phyloP scores from a whole-genome alignment of 2,888 invertebrate species.

The Barypeithes pellucidus region DNA sequence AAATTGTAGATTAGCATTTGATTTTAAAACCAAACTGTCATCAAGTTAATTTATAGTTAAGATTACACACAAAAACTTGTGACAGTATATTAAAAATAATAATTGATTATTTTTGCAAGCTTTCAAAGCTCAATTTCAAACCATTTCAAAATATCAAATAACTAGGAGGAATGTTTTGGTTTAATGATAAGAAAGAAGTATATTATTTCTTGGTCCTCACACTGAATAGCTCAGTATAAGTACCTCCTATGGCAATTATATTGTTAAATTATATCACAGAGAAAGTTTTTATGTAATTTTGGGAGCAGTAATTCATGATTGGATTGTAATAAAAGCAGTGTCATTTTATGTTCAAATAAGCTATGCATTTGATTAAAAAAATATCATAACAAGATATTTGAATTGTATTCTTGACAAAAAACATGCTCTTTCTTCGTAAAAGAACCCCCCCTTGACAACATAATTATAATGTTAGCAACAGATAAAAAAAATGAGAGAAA shows the following conservation, averaged over 20 bases:
- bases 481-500: background rate
- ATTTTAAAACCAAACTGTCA: slow-evolving; percentile 5
- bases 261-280: slow-evolving; percentile 28
- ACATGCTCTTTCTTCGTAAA: no score
- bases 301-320: background rate
- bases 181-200: background rate
- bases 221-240: background rate
- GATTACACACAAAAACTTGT: background rate
- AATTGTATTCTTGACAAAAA: background rate
- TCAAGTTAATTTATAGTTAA: background rate
- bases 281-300: slow-evolving; percentile 39
- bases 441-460: slow-evolving; percentile 5
- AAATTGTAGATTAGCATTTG: background rate
- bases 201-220: background rate
- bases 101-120: background rate
- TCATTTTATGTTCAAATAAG: background rate
- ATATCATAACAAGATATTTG: background rate
- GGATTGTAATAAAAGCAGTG: background rate
- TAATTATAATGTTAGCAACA: background rate
- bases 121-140: background rate
- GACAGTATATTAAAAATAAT: no score
- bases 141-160: background rate
- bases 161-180: slow-evolving; percentile 5
- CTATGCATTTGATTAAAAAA: background rate
- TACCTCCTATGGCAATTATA: background rate